These are phyloP conservation scores for Cairina moschata DNA, from an alignment of 2,113 vertebrate species.

Conservation along the genomic window DNA sequence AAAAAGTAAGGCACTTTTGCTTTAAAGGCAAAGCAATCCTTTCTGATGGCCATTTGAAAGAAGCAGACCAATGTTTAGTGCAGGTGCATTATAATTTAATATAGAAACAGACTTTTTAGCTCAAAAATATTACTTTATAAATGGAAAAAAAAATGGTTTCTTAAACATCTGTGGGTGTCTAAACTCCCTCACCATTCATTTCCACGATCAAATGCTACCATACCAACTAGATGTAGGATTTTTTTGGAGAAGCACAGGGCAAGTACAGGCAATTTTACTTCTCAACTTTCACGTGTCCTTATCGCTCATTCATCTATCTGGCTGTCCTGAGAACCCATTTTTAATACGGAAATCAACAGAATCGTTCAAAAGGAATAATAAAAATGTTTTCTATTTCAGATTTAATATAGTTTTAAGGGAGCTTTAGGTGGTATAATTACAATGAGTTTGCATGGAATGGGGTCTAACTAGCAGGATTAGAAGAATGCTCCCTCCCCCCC, in stretches of 20 bases:
- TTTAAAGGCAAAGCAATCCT: background rate
- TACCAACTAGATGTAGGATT: background rate
- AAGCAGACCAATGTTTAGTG: background rate
- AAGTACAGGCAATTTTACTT: background rate
- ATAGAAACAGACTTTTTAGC: background rate
- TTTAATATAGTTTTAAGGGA: constrained; percentile 2
- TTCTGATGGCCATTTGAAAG: background rate
- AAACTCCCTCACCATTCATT: background rate
- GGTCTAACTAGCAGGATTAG: background rate
- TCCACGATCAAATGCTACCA: background rate
- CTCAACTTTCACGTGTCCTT: background rate
- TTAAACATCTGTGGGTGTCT: background rate
- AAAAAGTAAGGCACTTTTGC: background rate
- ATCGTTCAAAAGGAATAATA: background rate
- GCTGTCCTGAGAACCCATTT: background rate
- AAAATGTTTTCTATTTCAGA: background rate
- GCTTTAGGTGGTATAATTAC: background rate
- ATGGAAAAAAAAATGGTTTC: background rate
- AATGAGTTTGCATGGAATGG: background rate
- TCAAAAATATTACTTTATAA: background rate
- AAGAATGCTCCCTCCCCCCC: background rate
- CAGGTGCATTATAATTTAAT: background rate
- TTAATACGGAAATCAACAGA: background rate
- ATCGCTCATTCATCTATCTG: background rate
- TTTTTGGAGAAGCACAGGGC: background rate